These are phyloP conservation scores for Caenorhabditis auriculariae DNA, from an alignment of 2,888 invertebrate species.

Conservation along the genomic window DNA sequence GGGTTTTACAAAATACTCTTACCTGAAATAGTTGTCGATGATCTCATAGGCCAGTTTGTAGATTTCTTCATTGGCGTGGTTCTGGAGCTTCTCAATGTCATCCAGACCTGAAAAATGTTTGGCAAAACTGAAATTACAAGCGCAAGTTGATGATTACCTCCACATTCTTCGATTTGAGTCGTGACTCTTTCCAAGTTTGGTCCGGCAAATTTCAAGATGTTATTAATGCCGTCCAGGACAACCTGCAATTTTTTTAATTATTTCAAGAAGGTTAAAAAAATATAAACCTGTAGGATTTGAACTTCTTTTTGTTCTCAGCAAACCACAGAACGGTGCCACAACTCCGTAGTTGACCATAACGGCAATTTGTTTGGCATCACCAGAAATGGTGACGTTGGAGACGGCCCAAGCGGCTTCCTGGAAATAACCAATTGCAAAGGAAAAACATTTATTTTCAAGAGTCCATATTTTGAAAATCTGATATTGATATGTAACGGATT, in stretches of 20 bases:
- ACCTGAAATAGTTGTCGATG: conserved; percentile 87
- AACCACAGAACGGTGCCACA: conserved; percentile 93
- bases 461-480: conserved; percentile 78
- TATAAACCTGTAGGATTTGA: too few relatives aligned
- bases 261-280: too few relatives aligned
- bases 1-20: neutral
- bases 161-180: conserved; percentile 90
- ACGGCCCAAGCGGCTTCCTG: conserved; percentile 97
- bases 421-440: conserved; percentile 65
- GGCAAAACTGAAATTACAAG: neutral
- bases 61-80: conserved; percentile 96
- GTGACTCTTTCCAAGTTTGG: conserved; percentile 67
- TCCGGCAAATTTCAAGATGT: conserved; percentile 87
- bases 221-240: conserved; percentile 91
- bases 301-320: conserved; percentile 87
- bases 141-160: conserved; percentile 70
- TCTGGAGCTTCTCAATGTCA: conserved; percentile 92
- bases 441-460: conserved; percentile 73
- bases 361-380: conserved; percentile 87
- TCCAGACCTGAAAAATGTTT: conserved; percentile 73
- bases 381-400: conserved; percentile 95
- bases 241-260: conserved; percentile 82
- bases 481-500: too few relatives aligned
- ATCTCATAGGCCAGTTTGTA: conserved; percentile 98
- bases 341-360: conserved; percentile 82